Conservation (phyloP, 2,888 invertebrate genomes). For the Agonopterix arenella region DNA sequence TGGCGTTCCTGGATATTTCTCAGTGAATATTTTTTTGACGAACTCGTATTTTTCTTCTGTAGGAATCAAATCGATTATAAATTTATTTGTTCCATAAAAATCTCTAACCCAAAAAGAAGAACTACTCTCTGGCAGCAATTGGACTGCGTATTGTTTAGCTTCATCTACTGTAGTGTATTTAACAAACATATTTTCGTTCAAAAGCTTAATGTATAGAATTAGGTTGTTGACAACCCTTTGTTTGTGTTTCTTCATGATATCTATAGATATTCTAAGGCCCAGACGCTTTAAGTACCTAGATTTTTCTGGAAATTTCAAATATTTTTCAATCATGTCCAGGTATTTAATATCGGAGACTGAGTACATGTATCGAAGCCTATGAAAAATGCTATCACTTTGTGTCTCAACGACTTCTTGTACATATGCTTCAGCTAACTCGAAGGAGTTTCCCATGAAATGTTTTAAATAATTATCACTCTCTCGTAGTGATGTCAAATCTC, state of each 20-base stretch:
- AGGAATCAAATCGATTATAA: constrained; percentile 21
- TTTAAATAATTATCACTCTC: neutral
- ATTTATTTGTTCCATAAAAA: neutral
- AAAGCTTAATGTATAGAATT: constrained; percentile 25
- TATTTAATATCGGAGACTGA: constrained; percentile 20
- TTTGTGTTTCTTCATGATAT: constrained; percentile 36
- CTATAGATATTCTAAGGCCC: constrained; percentile 28
- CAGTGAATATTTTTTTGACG: constrained; percentile 18
- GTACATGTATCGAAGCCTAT: constrained; percentile 21
- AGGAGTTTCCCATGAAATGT: constrained; percentile 32
- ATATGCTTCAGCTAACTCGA: constrained; percentile 25
- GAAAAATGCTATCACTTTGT: constrained; percentile 8
- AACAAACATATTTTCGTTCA: constrained; percentile 24
- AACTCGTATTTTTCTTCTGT: constrained; percentile 17
- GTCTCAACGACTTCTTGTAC: constrained; percentile 4
- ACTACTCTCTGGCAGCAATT: constrained; percentile 15
- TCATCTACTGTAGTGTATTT: constrained; percentile 30
- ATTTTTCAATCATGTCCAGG: constrained; percentile 25
- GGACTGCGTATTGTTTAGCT: constrained; percentile 22
- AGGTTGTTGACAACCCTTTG: constrained; percentile 31
- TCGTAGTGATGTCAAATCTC: constrained; percentile 1
- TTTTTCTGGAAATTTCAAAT: constrained; percentile 1
- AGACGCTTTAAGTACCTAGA: constrained; percentile 6
- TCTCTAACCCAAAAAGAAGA: no score
- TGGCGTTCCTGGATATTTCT: constrained; percentile 18